Evolutionary conservation across 2,888 invertebrate species (phyloP), one percentile per base, ranked within the genome.

Genomic region (Drosophila borborema): DNA sequence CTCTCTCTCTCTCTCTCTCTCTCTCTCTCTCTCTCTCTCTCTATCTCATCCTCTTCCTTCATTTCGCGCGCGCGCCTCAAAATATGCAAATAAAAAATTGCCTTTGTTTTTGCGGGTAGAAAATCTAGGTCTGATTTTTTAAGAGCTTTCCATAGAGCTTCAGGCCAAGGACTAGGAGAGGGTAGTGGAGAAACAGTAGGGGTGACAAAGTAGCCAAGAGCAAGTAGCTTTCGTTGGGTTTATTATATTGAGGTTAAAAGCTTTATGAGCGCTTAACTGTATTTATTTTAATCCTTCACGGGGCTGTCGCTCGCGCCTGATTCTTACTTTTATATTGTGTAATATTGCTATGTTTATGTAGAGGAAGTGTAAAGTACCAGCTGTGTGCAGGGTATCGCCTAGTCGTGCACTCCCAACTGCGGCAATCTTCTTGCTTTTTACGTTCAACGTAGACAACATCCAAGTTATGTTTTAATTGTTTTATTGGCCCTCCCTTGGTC

Each of bases 51-150:
- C 34, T 31, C 12, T 43, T 10, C 12, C n/a, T 7, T 66, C 68
- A 60, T 45, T 64, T 80, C 72, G 65, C 81, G 80, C 68, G 77
- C 81, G 73, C 74, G 75, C 75, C 74, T 86, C 64, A 70, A 77
- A 86, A 86, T 84, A 86, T 84, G 86, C 86, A 83, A 83, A 86
- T 74, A 83, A 80, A 84, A 81, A 77, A 72, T 61, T 67, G 54
- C 65, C 60, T 75, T 67, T 74, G 67, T 62, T 76, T 79, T 76
- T 64, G 60, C 36, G 55, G 55, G 62, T 36, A 59, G 23, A 10
- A 41, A 54, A 68, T 72, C 66, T 60, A 51, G 69, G 46, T 64
- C 66, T 70, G 68, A 62, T 66, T 77, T 69, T 45, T 55, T 40
- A 46, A 73, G 63, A 56, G 59, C 63, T 63, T 73, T 68, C 38